These are phyloP conservation scores for Neoscelio sp. DNA, from an alignment of 2,888 invertebrate species.

Conservation along the genomic window DNA sequence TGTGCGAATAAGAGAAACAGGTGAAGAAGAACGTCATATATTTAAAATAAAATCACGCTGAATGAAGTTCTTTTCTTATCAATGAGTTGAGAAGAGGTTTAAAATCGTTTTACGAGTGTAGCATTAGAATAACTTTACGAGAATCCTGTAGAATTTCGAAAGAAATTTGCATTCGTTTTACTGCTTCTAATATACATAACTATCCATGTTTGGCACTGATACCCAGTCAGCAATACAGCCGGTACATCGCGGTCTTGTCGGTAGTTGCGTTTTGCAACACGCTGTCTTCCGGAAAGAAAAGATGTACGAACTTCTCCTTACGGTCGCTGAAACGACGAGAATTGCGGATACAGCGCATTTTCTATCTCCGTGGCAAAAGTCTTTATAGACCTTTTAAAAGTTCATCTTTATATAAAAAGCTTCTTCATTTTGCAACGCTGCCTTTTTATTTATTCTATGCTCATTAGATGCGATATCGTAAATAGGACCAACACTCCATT, in stretches of 20 bases:
- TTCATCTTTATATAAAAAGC: slow-evolving; percentile 50
- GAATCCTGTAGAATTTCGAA: slow-evolving; percentile 78
- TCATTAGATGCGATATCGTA: neutral
- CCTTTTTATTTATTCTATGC: slow-evolving; percentile 11
- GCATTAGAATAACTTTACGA: slow-evolving; percentile 80
- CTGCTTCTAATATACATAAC: slow-evolving; percentile 80
- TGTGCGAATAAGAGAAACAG: no score
- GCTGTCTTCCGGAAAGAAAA: slow-evolving; percentile 69
- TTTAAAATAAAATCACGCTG: slow-evolving; percentile 70
- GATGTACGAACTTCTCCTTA: slow-evolving; percentile 70
- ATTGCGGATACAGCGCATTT: slow-evolving; percentile 72
- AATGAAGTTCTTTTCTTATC: slow-evolving; percentile 57
- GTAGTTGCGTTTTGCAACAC: slow-evolving; percentile 65
- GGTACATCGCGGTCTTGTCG: slow-evolving; percentile 59
- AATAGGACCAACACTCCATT: neutral
- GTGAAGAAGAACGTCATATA: slow-evolving; percentile 70
- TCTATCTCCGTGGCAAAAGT: slow-evolving; percentile 65
- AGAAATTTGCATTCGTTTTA: slow-evolving; percentile 82
- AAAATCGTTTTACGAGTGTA: slow-evolving; percentile 81
- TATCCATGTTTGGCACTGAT: slow-evolving; percentile 81
- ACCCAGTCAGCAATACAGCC: slow-evolving; percentile 68
- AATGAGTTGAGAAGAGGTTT: slow-evolving; percentile 72
- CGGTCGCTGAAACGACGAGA: slow-evolving; percentile 65
- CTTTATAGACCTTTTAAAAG: slow-evolving; percentile 66
- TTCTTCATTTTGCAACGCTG: slow-evolving; percentile 22